phyloP scores from a whole-genome alignment of 2,888 invertebrate species.

The Noctua janthina region DNA sequence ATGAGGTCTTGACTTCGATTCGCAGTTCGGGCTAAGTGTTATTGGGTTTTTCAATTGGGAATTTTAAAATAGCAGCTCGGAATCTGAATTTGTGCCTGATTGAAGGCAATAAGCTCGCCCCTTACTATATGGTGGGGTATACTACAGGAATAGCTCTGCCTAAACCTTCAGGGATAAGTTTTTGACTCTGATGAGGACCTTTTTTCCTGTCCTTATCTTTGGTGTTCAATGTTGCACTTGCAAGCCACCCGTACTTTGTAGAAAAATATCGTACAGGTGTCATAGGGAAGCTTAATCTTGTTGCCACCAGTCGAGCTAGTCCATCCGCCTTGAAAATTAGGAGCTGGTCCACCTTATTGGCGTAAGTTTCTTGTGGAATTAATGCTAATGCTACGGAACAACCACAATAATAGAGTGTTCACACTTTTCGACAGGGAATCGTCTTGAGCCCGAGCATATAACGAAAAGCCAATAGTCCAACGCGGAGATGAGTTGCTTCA shows the following conservation, averaged over 20 bases:
- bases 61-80: background rate
- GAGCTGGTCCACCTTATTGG: background rate
- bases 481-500: background rate
- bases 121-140: background rate
- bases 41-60: background rate
- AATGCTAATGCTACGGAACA: background rate
- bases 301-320: background rate
- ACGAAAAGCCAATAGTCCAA: background rate
- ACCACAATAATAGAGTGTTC: background rate
- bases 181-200: no score
- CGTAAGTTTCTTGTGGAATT: background rate
- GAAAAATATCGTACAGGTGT: background rate
- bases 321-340: background rate
- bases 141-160: background rate
- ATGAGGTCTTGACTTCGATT: no score
- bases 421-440: background rate
- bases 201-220: background rate
- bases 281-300: background rate
- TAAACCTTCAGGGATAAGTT: background rate
- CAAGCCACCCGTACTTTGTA: background rate
- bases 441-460: background rate
- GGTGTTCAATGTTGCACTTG: background rate
- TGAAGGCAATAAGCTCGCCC: background rate
- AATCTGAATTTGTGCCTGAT: background rate
- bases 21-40: background rate